A percentile compares a stretch with the other conserved stretches of the same genome.
phyloP scores from a whole-genome alignment of 2,797 vertebrate genomes.

The Mus minutoides region DNA sequence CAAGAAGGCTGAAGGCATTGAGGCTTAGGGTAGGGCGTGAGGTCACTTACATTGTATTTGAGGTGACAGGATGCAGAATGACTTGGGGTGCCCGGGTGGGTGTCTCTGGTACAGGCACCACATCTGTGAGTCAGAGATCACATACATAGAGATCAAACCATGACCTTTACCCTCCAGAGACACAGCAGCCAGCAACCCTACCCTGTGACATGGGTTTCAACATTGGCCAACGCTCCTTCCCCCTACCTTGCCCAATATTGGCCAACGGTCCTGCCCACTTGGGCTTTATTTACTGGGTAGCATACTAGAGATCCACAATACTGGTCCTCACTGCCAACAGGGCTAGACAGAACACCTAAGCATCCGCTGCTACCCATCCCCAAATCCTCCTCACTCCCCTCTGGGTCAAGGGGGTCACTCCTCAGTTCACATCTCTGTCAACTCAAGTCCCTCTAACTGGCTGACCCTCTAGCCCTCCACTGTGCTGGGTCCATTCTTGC shows the following conservation, averaged over 20 bases:
- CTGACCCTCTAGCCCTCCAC: neutral
- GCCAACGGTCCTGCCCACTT: neutral
- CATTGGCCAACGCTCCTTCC: neutral
- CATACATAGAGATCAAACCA: conserved; percentile 54
- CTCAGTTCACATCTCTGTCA: neutral
- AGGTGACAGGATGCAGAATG: conserved; percentile 96
- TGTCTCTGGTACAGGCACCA: conserved; percentile 93
- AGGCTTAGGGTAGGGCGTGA: neutral
- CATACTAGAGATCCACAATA: neutral
- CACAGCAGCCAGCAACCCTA: rapidly evolving
- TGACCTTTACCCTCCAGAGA: conserved; percentile 33
- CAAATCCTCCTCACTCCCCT: neutral
- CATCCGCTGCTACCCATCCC: neutral
- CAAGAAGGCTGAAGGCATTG: neutral
- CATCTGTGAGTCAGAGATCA: conserved; percentile 88
- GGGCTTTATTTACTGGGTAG: neutral
- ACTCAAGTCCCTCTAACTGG: neutral
- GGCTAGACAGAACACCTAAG: neutral
- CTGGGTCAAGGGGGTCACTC: neutral
- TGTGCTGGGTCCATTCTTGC: neutral
- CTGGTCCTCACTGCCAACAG: rapidly evolving
- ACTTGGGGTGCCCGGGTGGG: conserved; percentile 96
- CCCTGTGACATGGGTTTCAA: rapidly evolving
- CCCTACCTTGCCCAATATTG: too few relatives aligned
- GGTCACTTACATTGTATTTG: conserved; percentile 94